A percentile compares a stretch with the other conserved stretches of the same genome.
These are phyloP conservation scores for Trilocha varians DNA, from an alignment of 2,888 invertebrate species.

Conservation along the genomic window DNA sequence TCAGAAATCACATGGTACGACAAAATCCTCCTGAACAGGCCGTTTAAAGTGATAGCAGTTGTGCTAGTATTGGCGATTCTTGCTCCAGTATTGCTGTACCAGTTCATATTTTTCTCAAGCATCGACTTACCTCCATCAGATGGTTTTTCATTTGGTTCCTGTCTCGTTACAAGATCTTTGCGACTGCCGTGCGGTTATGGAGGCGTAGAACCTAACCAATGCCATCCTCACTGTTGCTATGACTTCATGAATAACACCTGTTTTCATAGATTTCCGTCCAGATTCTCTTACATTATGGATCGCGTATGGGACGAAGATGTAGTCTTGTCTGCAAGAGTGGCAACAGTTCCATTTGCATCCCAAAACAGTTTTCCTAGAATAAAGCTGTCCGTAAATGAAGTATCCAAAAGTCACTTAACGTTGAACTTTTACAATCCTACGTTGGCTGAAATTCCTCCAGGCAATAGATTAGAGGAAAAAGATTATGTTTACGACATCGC, in stretches of 20 bases:
- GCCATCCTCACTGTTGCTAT: slow-evolving; percentile 68
- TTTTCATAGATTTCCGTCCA: slow-evolving; percentile 68
- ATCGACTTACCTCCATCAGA: slow-evolving; percentile 38
- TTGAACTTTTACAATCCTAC: slow-evolving; percentile 44
- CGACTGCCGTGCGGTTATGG: slow-evolving; percentile 54
- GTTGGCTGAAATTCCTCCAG: slow-evolving; percentile 16
- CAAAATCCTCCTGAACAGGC: slow-evolving; percentile 44
- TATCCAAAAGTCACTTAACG: slow-evolving; percentile 43
- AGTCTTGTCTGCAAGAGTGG: slow-evolving; percentile 37
- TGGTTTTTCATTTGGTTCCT: slow-evolving; percentile 54
- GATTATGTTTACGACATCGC: slow-evolving; percentile 35
- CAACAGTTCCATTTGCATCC: slow-evolving; percentile 38
- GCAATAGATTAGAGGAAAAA: slow-evolving; percentile 33
- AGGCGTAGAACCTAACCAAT: slow-evolving; percentile 33
- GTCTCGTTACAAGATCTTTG: slow-evolving; percentile 33
- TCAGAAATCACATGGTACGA: slow-evolving; percentile 57
- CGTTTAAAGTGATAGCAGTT: slow-evolving; percentile 34
- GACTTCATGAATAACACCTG: slow-evolving; percentile 49
- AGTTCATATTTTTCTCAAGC: slow-evolving; percentile 33
- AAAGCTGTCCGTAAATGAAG: slow-evolving; percentile 47
- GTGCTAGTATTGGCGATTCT: slow-evolving; percentile 31
- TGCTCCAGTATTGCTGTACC: slow-evolving; percentile 45
- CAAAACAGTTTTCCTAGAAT: slow-evolving; percentile 33
- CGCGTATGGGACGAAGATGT: slow-evolving; percentile 43
- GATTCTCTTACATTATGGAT: slow-evolving; percentile 56